A percentile compares a stretch with the other conserved stretches of the same genome.
Evolutionary conservation across 1,140 invertebrate species (phyloP).

Genomic region (Hypothenemus hampei): DNA sequence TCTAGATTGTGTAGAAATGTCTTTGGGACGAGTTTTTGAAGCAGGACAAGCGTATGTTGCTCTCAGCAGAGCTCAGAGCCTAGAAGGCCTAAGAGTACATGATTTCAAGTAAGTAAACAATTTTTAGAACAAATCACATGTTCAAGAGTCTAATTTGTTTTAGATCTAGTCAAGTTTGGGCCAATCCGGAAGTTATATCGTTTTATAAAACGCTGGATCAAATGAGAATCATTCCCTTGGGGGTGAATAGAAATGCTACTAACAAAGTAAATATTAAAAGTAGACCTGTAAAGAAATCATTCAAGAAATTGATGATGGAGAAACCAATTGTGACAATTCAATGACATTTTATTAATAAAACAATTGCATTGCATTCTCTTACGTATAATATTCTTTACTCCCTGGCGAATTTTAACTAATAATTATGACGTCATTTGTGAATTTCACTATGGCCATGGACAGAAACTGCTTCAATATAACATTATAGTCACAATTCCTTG

Average conservation of each 20-base stretch:
- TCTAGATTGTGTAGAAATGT: slow-evolving; percentile 93
- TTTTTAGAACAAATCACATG: too few relatives aligned
- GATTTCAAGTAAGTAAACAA: too few relatives aligned
- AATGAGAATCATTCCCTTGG: slow-evolving; percentile 61
- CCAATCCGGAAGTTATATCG: slow-evolving; percentile 76
- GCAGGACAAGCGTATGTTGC: slow-evolving; percentile 95
- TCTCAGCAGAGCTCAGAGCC: slow-evolving; percentile 81
- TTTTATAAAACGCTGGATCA: slow-evolving; percentile 72
- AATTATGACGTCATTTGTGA: too few relatives aligned
- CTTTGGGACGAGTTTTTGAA: slow-evolving; percentile 83
- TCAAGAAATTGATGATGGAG: slow-evolving; percentile 24
- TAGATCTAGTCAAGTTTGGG: slow-evolving; percentile 79
- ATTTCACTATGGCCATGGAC: too few relatives aligned
- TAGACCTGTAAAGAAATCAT: slow-evolving; percentile 12
- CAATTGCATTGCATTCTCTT: too few relatives aligned
- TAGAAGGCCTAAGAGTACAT: slow-evolving; percentile 77
- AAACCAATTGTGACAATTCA: slow-evolving; percentile 30
- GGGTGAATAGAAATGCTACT: slow-evolving; percentile 31
- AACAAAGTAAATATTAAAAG: slow-evolving; percentile 16
- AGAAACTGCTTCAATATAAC: too few relatives aligned
- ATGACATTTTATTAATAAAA: neutral
- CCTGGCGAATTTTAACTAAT: too few relatives aligned
- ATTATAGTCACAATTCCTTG: too few relatives aligned
- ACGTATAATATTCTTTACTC: too few relatives aligned
- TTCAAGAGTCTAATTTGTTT: too few relatives aligned